Evolutionary conservation across 2,113 vertebrate species (phyloP).

Genomic region (Lepus timidus): DNA sequence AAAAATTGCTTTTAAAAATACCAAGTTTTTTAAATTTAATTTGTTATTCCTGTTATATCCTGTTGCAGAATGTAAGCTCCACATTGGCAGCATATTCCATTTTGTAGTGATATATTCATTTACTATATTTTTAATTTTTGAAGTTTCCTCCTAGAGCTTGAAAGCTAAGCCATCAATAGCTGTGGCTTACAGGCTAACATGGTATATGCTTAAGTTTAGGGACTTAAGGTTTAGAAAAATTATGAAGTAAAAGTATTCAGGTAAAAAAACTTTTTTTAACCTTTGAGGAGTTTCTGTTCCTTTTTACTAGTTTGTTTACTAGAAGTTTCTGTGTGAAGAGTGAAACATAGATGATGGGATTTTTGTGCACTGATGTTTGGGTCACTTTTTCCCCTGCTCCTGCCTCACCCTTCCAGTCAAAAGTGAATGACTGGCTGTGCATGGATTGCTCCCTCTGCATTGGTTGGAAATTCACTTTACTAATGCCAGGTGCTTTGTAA

Average conservation of each 20-base stretch:
- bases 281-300: conserved; percentile 4
- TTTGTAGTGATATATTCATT: conserved; percentile 7
- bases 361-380: neutral
- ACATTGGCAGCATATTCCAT: neutral
- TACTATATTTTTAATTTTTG: neutral
- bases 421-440: neutral
- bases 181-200: neutral
- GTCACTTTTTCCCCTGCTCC: neutral
- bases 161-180: conserved; percentile 40
- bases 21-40: conserved; percentile 73
- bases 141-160: conserved; percentile 44
- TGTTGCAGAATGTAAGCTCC: neutral
- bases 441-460: neutral
- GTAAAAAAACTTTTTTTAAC: neutral
- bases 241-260: conserved; percentile 51
- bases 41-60: conserved; percentile 62
- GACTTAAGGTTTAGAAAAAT: conserved; percentile 14
- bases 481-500: neutral
- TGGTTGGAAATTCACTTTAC: neutral
- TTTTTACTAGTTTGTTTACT: conserved; percentile 41
- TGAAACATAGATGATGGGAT: neutral
- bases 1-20: conserved; percentile 80
- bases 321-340: neutral
- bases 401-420: neutral
- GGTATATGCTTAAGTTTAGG: neutral